These are phyloP conservation scores for Choristoneura fumiferana DNA, from an alignment of 1,140 invertebrate genomes.

Conservation along the genomic window DNA sequence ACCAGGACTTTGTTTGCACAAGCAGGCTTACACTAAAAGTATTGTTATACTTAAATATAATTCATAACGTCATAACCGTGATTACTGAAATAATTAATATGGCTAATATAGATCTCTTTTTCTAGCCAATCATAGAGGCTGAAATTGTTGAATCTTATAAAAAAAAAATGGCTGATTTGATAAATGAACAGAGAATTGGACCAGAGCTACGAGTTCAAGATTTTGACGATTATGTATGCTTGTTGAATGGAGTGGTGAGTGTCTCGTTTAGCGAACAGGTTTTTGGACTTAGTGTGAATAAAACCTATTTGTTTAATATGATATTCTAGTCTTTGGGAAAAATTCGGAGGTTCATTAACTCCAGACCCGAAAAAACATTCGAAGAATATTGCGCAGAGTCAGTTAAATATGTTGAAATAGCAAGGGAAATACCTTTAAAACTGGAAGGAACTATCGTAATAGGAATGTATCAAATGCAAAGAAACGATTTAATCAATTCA, in stretches of 20 bases:
- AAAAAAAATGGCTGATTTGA: slow-evolving; percentile 78
- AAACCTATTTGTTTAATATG: slow-evolving; percentile 2
- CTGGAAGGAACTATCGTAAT: slow-evolving; percentile 85
- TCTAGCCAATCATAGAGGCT: slow-evolving; percentile 83
- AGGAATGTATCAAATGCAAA: slow-evolving; percentile 92
- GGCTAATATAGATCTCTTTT: background rate
- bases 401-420: slow-evolving; percentile 82
- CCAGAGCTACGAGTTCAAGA: slow-evolving; percentile 85
- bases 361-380: slow-evolving; percentile 81
- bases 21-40: slow-evolving; percentile 49
- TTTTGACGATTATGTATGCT: slow-evolving; percentile 89
- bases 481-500: slow-evolving; percentile 87
- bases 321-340: slow-evolving; percentile 75
- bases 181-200: slow-evolving; percentile 85
- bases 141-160: slow-evolving; percentile 81
- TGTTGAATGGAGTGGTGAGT: slow-evolving; percentile 86
- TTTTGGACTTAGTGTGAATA: background rate
- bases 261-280: background rate
- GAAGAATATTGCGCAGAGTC: slow-evolving; percentile 84
- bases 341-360: slow-evolving; percentile 84
- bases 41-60: slow-evolving; percentile 4
- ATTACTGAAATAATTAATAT: too few relatives aligned
- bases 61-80: too few relatives aligned
- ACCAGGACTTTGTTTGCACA: slow-evolving; percentile 78
- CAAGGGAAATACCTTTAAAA: slow-evolving; percentile 81